Conservation (phyloP, 1,140 invertebrate species). For the Diachasma alloeum region DNA sequence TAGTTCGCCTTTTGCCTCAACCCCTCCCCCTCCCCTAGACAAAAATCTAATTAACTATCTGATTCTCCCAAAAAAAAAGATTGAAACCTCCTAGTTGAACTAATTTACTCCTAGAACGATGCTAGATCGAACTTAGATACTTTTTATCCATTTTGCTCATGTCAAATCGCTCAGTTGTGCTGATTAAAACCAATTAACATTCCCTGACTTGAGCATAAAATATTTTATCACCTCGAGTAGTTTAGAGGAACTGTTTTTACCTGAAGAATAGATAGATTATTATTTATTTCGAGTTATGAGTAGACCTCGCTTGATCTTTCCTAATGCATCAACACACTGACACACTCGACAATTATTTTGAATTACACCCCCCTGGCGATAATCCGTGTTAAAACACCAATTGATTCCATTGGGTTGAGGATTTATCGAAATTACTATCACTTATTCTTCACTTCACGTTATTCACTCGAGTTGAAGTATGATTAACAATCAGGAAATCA, state of each 20-base stretch:
- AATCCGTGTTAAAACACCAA: neutral
- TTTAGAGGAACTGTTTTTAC: neutral
- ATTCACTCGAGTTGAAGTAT: neutral
- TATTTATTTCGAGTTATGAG: neutral
- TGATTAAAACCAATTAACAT: neutral
- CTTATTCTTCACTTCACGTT: neutral
- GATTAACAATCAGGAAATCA: neutral
- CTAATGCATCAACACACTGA: constrained; percentile 10
- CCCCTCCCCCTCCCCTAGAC: neutral
- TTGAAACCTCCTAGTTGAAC: neutral
- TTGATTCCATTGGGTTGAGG: neutral
- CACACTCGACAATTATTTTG: neutral
- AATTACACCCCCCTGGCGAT: neutral
- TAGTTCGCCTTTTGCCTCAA: constrained; percentile 64
- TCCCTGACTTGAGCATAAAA: neutral
- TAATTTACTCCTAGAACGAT: neutral
- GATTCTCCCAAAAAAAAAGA: neutral
- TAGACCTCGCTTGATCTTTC: constrained; percentile 11
- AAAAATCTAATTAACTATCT: neutral
- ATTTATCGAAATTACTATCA: neutral
- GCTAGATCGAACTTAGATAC: neutral
- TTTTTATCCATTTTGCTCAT: neutral
- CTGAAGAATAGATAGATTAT: neutral
- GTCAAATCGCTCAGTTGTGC: neutral
- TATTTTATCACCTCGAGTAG: neutral